Evolutionary conservation across 2,888 invertebrate genomes (phyloP).

Genomic region (Neria commutata): DNA sequence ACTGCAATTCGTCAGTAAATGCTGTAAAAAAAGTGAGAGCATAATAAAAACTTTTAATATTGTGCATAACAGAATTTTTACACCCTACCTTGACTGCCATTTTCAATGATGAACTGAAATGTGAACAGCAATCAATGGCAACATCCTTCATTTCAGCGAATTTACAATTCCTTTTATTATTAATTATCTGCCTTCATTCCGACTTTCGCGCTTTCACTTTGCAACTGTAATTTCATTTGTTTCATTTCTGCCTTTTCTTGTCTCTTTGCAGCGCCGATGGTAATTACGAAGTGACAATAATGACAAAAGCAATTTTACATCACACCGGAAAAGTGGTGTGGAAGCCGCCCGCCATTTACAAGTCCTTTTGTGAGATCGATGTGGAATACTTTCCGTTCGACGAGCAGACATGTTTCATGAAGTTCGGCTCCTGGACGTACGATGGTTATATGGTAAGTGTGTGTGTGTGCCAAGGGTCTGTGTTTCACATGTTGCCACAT

Average conservation of each 20-base stretch:
- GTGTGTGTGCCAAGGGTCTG: constrained; percentile 15
- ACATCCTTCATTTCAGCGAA: too few species aligned
- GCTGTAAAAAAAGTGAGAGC: too few species aligned
- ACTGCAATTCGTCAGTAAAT: too few species aligned
- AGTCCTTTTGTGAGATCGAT: constrained; percentile 95
- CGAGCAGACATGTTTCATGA: constrained; percentile 94
- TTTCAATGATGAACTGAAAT: too few species aligned
- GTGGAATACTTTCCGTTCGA: constrained; percentile 96
- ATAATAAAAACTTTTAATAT: too few species aligned
- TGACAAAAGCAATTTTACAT: constrained; percentile 95
- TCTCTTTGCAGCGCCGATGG: constrained; percentile 83
- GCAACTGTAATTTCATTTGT: not conserved
- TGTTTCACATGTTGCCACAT: not conserved
- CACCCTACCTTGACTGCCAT: too few species aligned
- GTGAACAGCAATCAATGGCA: too few species aligned
- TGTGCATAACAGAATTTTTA: too few species aligned
- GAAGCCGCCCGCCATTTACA: constrained; percentile 99
- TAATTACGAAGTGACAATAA: constrained; percentile 96
- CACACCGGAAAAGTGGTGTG: constrained; percentile 92
- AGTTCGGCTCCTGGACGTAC: constrained; percentile 91
- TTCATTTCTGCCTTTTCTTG: not conserved
- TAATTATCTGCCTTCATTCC: not conserved
- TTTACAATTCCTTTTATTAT: not conserved
- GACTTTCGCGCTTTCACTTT: not conserved
- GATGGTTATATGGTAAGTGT: constrained; percentile 87